Conservation (phyloP, 1,140 invertebrate genomes). For the Drosophila triauraria region DNA sequence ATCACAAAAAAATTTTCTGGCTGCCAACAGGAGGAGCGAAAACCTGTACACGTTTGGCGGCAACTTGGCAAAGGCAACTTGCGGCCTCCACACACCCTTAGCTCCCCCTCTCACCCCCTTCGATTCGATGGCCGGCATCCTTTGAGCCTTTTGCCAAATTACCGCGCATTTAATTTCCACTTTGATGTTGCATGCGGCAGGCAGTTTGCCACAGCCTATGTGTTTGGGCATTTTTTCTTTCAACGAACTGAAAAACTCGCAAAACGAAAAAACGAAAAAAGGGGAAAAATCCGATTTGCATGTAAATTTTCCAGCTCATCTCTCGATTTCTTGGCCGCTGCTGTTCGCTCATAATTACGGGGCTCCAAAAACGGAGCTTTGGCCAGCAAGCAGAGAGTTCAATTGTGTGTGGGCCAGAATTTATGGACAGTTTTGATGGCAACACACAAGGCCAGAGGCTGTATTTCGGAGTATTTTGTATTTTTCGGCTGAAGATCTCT, state of each 20-base stretch:
- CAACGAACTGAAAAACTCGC: slow-evolving; percentile 46
- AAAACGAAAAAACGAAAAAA: not conserved
- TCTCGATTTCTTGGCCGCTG: slow-evolving; percentile 32
- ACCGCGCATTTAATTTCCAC: slow-evolving; percentile 84
- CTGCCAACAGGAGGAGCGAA: slow-evolving; percentile 29
- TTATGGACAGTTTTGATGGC: slow-evolving; percentile 72
- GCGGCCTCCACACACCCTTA: slow-evolving; percentile 15
- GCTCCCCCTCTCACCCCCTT: slow-evolving; percentile 1
- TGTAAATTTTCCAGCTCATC: slow-evolving; percentile 65
- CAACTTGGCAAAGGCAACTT: slow-evolving; percentile 63
- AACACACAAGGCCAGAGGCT: slow-evolving; percentile 63
- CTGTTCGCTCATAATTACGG: slow-evolving; percentile 60
- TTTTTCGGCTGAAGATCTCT: slow-evolving; percentile 30
- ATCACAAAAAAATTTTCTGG: slow-evolving; percentile 74
- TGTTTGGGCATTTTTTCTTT: slow-evolving; percentile 53
- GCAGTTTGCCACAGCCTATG: slow-evolving; percentile 53
- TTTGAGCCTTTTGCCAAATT: slow-evolving; percentile 84
- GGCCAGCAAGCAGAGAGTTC: slow-evolving; percentile 40
- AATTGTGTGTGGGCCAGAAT: slow-evolving; percentile 76
- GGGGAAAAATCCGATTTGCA: slow-evolving; percentile 64
- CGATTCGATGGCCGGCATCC: slow-evolving; percentile 67
- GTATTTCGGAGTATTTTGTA: slow-evolving; percentile 35
- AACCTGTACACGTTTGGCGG: slow-evolving; percentile 75
- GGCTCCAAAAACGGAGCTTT: slow-evolving; percentile 41
- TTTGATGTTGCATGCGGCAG: slow-evolving; percentile 83